These are phyloP conservation scores for Pelusios castaneus DNA, from an alignment of 2,113 vertebrate genomes.

Conservation along the genomic window DNA sequence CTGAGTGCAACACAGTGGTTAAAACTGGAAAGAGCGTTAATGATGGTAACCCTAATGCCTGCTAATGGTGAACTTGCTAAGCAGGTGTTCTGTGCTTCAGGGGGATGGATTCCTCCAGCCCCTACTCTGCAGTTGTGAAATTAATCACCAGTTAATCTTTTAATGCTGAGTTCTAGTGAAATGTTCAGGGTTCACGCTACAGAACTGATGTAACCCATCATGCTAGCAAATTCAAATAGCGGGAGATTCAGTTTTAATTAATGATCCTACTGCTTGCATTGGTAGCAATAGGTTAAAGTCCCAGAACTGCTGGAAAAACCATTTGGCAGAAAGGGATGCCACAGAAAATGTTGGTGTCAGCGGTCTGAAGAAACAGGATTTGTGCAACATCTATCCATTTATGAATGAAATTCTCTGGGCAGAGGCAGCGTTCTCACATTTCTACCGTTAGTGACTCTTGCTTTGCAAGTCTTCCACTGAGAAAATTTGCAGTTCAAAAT, in stretches of 20 bases:
- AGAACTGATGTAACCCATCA: not conserved
- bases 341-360: not conserved
- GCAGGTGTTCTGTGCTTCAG: rapidly evolving
- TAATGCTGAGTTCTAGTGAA: not conserved
- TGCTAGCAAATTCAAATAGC: not conserved
- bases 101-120: not conserved
- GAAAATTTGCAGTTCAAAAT: not conserved
- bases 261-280: not conserved
- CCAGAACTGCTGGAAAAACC: not conserved
- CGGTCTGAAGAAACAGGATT: not conserved
- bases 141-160: not conserved
- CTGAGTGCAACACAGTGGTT: not conserved
- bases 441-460: not conserved
- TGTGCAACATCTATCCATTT: not conserved
- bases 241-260: not conserved
- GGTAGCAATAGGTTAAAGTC: not conserved
- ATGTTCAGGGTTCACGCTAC: not conserved
- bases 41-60: not conserved
- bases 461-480: not conserved
- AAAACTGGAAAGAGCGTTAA: not conserved
- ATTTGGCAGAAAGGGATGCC: not conserved
- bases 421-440: not conserved
- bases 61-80: not conserved
- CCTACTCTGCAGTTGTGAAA: not conserved
- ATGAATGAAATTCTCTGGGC: not conserved